A percentile compares a stretch with the other conserved stretches of the same genome.
Conservation (phyloP, 2,888 invertebrate species). For the Apeira syringaria region DNA sequence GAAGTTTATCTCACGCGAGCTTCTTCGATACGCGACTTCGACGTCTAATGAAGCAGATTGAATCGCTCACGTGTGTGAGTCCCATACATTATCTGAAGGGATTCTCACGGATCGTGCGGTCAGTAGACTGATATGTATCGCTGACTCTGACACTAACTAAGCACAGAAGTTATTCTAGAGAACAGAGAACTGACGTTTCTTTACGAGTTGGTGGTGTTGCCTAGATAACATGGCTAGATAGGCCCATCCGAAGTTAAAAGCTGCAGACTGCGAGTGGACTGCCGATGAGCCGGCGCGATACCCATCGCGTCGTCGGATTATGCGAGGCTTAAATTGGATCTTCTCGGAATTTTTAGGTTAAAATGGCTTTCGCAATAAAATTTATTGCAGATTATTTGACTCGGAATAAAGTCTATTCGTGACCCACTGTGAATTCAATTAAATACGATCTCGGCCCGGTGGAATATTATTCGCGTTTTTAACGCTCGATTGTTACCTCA, state of each 20-base stretch:
- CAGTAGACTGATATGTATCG: slow-evolving; percentile 53
- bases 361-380: slow-evolving; percentile 70
- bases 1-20: slow-evolving; percentile 45
- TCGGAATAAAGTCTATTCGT: slow-evolving; percentile 64
- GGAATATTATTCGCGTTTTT: slow-evolving; percentile 61
- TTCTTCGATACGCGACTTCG: slow-evolving; percentile 42
- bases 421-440: slow-evolving; percentile 66
- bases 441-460: slow-evolving; percentile 51
- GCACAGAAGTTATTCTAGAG: slow-evolving; percentile 34
- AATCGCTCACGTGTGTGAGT: slow-evolving; percentile 56
- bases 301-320: slow-evolving; percentile 67
- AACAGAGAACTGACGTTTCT: slow-evolving; percentile 30
- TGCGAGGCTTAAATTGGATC: slow-evolving; percentile 72
- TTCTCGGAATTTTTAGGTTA: slow-evolving; percentile 72
- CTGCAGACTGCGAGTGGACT: slow-evolving; percentile 33
- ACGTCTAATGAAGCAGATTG: slow-evolving; percentile 68
- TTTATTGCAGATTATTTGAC: slow-evolving; percentile 71
- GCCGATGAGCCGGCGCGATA: slow-evolving; percentile 49
- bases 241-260: slow-evolving; percentile 29
- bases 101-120: slow-evolving; percentile 64
- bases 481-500: slow-evolving; percentile 39
- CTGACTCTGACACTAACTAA: slow-evolving; percentile 32
- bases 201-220: slow-evolving; percentile 30
- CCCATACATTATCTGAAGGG: slow-evolving; percentile 56
- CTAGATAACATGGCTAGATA: slow-evolving; percentile 30